Conservation (phyloP, 2,888 invertebrate species). For the Eristalis pertinax region DNA sequence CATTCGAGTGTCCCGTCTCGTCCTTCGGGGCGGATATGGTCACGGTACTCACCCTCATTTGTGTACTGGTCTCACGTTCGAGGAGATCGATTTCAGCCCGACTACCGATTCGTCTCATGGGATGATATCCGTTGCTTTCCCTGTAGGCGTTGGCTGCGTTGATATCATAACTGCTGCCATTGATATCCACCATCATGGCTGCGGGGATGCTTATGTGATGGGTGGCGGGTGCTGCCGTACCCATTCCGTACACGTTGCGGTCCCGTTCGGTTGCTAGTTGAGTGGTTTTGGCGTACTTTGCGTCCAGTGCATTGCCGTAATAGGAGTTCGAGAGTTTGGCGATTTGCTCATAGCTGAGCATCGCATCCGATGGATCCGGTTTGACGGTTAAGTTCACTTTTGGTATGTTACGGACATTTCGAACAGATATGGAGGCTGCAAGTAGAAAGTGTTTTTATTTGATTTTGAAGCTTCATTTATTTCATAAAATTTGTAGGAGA, state of each 20-base stretch:
- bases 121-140: slow-evolving; percentile 74
- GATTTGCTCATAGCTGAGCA: slow-evolving; percentile 78
- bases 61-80: slow-evolving; percentile 80
- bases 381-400: slow-evolving; percentile 80
- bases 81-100: slow-evolving; percentile 81
- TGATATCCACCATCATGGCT: slow-evolving; percentile 46
- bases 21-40: not conserved
- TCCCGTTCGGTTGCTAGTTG: slow-evolving; percentile 74
- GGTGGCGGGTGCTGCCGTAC: slow-evolving; percentile 73
- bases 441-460: slow-evolving; percentile 73
- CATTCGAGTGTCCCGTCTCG: not conserved
- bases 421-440: slow-evolving; percentile 88
- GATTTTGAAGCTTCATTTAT: not conserved
- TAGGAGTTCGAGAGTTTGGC: slow-evolving; percentile 78
- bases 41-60: slow-evolving; percentile 78
- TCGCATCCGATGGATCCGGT: slow-evolving; percentile 79
- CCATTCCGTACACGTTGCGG: slow-evolving; percentile 47
- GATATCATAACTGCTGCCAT: slow-evolving; percentile 66
- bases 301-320: slow-evolving; percentile 77
- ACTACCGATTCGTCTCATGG: slow-evolving; percentile 79
- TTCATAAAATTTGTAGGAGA: not conserved
- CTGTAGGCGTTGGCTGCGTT: slow-evolving; percentile 64
- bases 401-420: slow-evolving; percentile 81
- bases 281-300: slow-evolving; percentile 80
- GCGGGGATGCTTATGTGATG: slow-evolving; percentile 23